A percentile compares a stretch with the other conserved stretches of the same genome.
Conservation (phyloP, 2,888 invertebrate genomes). For the Tineola bisselliella region DNA sequence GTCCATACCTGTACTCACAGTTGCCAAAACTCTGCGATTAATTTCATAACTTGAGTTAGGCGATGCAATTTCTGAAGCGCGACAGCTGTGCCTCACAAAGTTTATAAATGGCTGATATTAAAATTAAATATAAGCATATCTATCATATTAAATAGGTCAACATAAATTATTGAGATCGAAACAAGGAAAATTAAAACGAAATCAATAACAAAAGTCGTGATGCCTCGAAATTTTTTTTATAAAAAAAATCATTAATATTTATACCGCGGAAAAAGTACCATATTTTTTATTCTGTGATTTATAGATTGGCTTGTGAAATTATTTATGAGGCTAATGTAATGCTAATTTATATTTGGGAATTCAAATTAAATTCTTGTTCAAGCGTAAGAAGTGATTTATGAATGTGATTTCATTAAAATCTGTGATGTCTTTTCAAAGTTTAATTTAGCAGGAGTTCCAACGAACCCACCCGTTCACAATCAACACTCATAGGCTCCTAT, state of each 20-base stretch:
- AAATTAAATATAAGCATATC: background rate
- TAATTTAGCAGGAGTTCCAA: background rate
- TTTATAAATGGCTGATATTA: background rate
- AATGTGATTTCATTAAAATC: background rate
- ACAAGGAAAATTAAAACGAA: too few relatives aligned
- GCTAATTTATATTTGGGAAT: background rate
- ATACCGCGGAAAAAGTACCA: too few relatives aligned
- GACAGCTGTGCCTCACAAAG: background rate
- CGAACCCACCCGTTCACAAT: background rate
- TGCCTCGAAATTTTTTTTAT: too few relatives aligned
- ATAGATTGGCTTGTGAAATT: too few relatives aligned
- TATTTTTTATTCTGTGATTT: too few relatives aligned
- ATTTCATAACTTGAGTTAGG: background rate
- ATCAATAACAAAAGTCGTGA: too few relatives aligned
- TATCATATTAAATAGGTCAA: too few relatives aligned
- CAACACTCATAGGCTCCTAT: background rate
- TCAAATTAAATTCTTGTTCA: background rate
- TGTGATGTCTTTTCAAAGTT: background rate
- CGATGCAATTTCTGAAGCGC: background rate
- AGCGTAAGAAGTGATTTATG: background rate
- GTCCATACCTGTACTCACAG: background rate
- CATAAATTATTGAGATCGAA: too few relatives aligned
- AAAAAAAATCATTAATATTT: too few relatives aligned
- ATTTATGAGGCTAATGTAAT: too few relatives aligned
- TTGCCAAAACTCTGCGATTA: slow-evolving; percentile 12